Evolutionary conservation across 2,113 vertebrate species (phyloP).

Genomic region (Acanthisitta chloris): DNA sequence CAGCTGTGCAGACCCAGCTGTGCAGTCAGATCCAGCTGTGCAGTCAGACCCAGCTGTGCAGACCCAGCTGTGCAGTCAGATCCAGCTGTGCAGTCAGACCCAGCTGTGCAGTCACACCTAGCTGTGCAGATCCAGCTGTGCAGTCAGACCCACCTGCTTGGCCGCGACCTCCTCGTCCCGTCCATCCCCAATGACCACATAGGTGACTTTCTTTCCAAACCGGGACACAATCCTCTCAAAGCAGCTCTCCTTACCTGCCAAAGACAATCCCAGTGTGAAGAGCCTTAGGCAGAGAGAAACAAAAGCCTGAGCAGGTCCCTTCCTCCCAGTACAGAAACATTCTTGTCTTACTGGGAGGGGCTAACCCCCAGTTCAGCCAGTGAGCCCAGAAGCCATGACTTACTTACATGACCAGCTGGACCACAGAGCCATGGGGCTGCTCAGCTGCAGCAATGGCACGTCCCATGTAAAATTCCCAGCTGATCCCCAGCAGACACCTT

Average conservation of each 20-base stretch:
- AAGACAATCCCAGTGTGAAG: not conserved
- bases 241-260: slow-evolving; percentile 95
- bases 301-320: not conserved
- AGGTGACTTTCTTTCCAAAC: slow-evolving; percentile 97
- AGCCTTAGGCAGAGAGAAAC: not conserved
- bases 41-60: slow-evolving; percentile 79
- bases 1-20: too few relatives aligned
- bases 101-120: too few relatives aligned
- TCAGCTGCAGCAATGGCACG: not conserved
- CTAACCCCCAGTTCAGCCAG: not conserved
- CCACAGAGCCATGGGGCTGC: rapidly evolving
- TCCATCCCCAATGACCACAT: slow-evolving; percentile 96
- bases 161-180: slow-evolving; percentile 98
- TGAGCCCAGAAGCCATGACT: not conserved
- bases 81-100: not conserved
- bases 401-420: not conserved
- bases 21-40: too few relatives aligned
- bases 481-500: not conserved
- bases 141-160: slow-evolving; percentile 83
- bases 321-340: not conserved
- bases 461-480: not conserved
- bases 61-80: too few relatives aligned
- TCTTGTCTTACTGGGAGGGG: not conserved
- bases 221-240: slow-evolving; percentile 96
- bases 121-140: too few relatives aligned